Evolutionary conservation across 2,113 vertebrate genomes (phyloP).

Genomic region (Oryzias javanicus): DNA sequence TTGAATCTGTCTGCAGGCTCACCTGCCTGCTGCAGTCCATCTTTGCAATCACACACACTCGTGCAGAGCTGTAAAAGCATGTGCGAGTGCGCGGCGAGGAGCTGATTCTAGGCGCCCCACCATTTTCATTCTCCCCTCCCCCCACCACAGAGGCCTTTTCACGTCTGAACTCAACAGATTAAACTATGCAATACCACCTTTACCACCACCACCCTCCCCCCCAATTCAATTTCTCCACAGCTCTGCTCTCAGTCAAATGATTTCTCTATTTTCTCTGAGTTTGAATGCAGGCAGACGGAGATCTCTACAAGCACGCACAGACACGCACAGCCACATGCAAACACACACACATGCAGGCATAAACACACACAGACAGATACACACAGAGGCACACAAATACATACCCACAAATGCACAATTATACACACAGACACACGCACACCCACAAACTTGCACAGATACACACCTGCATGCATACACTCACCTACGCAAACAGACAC

Average conservation of each 20-base stretch:
- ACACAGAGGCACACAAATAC: too few relatives aligned
- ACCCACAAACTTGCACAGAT: too few relatives aligned
- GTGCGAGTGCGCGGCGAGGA: slow-evolving; percentile 26
- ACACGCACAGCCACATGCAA: too few relatives aligned
- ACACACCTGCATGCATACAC: too few relatives aligned
- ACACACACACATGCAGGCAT: too few relatives aligned
- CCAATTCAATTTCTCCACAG: slow-evolving; percentile 66
- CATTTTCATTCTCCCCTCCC: slow-evolving; percentile 54
- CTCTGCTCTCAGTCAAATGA: slow-evolving; percentile 57
- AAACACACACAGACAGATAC: too few relatives aligned
- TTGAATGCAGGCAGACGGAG: too few relatives aligned
- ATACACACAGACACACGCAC: too few relatives aligned
- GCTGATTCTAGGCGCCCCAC: slow-evolving; percentile 60
- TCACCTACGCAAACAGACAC: too few relatives aligned
- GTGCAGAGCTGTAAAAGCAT: slow-evolving; percentile 9
- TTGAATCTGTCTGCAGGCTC: slow-evolving; percentile 56
- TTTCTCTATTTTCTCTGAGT: slow-evolving; percentile 57
- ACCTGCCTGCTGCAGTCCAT: slow-evolving; percentile 54
- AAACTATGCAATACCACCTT: slow-evolving; percentile 79
- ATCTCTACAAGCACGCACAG: too few relatives aligned
- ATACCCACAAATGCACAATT: too few relatives aligned
- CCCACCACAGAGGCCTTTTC: slow-evolving; percentile 53
- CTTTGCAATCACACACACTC: slow-evolving; percentile 36
- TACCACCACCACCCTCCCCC: slow-evolving; percentile 56
- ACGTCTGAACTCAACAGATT: slow-evolving; percentile 74